Conservation (phyloP, 2,113 vertebrate species). For the Psilopsiagon aurifrons region DNA sequence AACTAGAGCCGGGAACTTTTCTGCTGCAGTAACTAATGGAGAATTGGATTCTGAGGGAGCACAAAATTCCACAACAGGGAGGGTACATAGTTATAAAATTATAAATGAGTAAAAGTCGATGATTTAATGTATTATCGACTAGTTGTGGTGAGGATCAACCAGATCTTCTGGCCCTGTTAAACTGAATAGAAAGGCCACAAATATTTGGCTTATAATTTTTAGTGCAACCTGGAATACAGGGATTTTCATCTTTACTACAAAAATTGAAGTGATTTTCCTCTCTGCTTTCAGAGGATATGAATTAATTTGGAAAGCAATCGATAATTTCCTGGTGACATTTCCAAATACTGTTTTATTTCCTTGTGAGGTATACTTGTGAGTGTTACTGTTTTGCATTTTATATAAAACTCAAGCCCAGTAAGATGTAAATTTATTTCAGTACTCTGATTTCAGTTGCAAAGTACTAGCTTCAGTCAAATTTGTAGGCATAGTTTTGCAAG, state of each 20-base stretch:
- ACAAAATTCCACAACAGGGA: not conserved
- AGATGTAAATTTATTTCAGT: slow-evolving; percentile 52
- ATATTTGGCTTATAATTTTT: not conserved
- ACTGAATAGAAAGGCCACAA: not conserved
- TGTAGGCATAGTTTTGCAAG: slow-evolving; percentile 61
- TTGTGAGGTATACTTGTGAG: not conserved
- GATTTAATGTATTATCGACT: not conserved
- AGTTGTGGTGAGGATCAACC: not conserved
- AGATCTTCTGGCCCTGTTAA: not conserved
- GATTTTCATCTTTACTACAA: not conserved
- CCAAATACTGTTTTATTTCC: slow-evolving; percentile 2
- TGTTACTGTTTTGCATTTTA: not conserved
- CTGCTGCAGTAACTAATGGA: not conserved
- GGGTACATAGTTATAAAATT: not conserved
- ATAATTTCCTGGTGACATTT: not conserved
- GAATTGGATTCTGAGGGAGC: not conserved
- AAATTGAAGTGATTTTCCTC: not conserved
- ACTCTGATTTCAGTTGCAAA: slow-evolving; percentile 66
- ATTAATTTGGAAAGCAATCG: not conserved
- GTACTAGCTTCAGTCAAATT: slow-evolving; percentile 59
- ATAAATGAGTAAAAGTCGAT: not conserved
- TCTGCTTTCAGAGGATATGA: not conserved
- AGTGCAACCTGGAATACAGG: not conserved
- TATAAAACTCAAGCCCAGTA: not conserved
- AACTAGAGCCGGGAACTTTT: not conserved